These are phyloP conservation scores for Balanococcus diminutus DNA, from an alignment of 2,888 invertebrate species.

Conservation along the genomic window DNA sequence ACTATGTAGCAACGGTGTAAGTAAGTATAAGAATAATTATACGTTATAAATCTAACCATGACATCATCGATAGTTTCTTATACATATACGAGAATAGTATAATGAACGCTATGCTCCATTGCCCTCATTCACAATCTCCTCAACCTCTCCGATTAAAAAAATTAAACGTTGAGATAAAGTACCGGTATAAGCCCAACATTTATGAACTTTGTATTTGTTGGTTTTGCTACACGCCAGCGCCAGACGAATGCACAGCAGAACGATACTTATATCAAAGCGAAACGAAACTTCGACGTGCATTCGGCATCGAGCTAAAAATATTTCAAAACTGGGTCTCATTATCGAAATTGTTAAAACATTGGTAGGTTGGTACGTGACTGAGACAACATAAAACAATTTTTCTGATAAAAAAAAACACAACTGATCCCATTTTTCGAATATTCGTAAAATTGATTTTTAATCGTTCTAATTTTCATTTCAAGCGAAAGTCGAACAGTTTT, in stretches of 20 bases:
- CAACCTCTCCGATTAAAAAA: neutral
- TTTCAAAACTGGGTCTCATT: neutral
- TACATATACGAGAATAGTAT: neutral
- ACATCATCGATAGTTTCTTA: constrained; percentile 24
- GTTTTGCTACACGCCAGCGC: neutral
- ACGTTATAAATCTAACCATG: constrained; percentile 17
- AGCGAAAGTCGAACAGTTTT: too few relatives aligned
- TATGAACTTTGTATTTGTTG: neutral
- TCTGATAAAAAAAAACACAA: too few relatives aligned
- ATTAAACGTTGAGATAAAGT: neutral
- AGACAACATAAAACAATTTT: too few relatives aligned
- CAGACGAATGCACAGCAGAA: neutral
- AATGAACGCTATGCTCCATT: constrained; percentile 24
- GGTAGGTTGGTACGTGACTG: too few relatives aligned
- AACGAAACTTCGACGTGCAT: neutral
- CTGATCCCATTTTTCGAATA: too few relatives aligned
- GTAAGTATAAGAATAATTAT: neutral
- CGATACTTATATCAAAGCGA: neutral
- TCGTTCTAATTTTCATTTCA: too few relatives aligned
- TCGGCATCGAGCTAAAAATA: neutral
- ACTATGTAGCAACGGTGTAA: constrained; percentile 7
- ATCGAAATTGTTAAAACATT: neutral
- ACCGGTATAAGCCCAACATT: neutral
- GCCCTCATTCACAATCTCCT: constrained; percentile 20
- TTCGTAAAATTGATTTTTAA: too few relatives aligned